These are phyloP conservation scores for Leucopsar rothschildi DNA, from an alignment of 2,113 vertebrate species.

Conservation along the genomic window DNA sequence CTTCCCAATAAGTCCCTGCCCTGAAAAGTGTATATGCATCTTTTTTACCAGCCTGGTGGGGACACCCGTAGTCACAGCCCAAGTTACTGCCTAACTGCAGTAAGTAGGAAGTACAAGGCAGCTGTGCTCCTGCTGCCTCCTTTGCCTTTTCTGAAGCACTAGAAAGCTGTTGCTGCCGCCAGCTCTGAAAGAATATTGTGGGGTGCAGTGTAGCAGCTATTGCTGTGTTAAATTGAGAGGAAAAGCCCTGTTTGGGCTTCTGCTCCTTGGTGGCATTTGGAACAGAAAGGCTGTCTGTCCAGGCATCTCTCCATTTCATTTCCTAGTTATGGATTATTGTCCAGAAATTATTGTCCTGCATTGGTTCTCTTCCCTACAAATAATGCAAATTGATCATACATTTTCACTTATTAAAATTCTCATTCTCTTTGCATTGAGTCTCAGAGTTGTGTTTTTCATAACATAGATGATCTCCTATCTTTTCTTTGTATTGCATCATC, in stretches of 20 bases:
- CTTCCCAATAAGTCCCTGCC: background rate
- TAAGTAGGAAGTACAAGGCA: background rate
- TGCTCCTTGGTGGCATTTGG: background rate
- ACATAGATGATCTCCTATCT: background rate
- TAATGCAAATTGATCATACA: rapidly evolving
- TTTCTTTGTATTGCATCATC: background rate
- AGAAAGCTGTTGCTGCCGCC: background rate
- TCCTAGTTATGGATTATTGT: background rate
- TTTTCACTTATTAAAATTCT: background rate
- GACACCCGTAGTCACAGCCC: background rate
- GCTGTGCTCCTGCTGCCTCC: background rate
- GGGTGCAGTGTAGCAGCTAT: background rate
- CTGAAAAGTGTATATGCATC: background rate
- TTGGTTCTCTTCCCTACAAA: background rate
- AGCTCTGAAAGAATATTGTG: background rate
- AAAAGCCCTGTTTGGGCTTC: background rate
- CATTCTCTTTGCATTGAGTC: rapidly evolving
- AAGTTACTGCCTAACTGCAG: background rate
- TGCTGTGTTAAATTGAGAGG: background rate
- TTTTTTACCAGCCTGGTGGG: background rate
- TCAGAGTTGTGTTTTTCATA: background rate
- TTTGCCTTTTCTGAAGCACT: background rate
- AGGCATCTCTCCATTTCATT: background rate
- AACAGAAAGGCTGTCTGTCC: background rate
- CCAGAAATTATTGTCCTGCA: background rate